A percentile compares a stretch with the other conserved stretches of the same genome.
Evolutionary conservation across 2,888 invertebrate species (phyloP).

Genomic region (Drosophila anomalata): DNA sequence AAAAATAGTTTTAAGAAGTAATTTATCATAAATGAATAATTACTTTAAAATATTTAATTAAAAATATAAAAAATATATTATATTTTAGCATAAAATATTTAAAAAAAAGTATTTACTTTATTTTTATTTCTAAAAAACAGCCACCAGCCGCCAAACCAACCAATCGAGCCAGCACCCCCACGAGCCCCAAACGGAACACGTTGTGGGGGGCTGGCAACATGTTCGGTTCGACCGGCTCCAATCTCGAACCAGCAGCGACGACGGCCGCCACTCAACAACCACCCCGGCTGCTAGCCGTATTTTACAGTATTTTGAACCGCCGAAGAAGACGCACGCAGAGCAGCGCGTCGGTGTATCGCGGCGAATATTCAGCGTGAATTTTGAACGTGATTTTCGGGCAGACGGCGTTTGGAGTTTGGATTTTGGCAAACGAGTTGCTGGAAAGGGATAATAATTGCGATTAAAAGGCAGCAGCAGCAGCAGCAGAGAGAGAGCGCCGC

Average conservation of each 20-base stretch:
- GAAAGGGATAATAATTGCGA: not conserved
- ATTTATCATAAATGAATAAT: no score
- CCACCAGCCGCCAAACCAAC: not conserved
- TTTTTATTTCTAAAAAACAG: not conserved
- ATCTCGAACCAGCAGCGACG: not conserved
- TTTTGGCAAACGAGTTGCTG: no score
- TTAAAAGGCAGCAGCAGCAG: not conserved
- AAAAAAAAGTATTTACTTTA: not conserved
- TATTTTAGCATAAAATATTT: no score
- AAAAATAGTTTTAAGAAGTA: no score
- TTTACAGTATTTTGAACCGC: not conserved
- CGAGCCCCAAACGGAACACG: not conserved
- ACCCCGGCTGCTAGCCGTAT: not conserved
- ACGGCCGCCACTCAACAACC: not conserved
- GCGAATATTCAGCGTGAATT: not conserved
- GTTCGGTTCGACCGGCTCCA: not conserved
- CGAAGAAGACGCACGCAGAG: constrained; percentile 2
- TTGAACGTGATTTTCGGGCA: not conserved
- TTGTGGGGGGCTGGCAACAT: not conserved
- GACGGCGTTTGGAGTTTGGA: not conserved
- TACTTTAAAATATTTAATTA: no score
- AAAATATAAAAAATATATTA: no score
- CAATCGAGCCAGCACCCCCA: not conserved
- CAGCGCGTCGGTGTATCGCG: constrained; percentile 1
- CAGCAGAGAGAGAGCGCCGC: no score